Evolutionary conservation across 2,797 vertebrate species (phyloP).

Genomic region (Alfaro cultratus): DNA sequence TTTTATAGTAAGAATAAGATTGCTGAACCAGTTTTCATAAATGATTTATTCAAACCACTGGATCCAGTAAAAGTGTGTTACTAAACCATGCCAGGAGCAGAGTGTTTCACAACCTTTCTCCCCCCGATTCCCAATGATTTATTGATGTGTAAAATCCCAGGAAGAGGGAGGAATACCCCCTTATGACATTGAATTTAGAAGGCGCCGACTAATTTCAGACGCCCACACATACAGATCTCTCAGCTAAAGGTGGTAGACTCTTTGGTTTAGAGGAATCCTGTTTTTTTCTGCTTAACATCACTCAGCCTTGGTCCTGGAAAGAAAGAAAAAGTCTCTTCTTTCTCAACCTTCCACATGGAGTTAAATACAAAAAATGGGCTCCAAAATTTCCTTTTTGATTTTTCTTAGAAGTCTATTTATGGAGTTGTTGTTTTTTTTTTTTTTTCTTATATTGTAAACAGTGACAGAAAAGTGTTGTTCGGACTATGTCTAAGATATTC

Average conservation of each 20-base stretch:
- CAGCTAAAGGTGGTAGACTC: conserved; percentile 48
- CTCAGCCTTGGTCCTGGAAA: conserved; percentile 41
- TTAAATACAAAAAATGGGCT: neutral
- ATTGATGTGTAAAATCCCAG: conserved; percentile 47
- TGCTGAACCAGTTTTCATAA: conserved; percentile 35
- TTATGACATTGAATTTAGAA: conserved; percentile 42
- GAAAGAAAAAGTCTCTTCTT: conserved; percentile 32
- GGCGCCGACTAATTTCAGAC: conserved; percentile 41
- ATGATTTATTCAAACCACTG: conserved; percentile 36
- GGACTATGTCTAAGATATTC: neutral
- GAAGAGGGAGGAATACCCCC: conserved; percentile 54
- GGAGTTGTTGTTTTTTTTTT: conserved; percentile 16
- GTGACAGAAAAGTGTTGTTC: neutral
- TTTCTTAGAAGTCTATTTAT: conserved; percentile 15
- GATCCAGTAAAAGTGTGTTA: conserved; percentile 35
- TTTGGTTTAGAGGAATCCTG: conserved; percentile 67
- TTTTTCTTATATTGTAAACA: neutral
- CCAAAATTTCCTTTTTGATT: conserved; percentile 4
- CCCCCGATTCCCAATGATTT: conserved; percentile 35
- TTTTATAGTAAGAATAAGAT: conserved; percentile 9
- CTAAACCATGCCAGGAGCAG: conserved; percentile 26
- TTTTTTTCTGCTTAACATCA: conserved; percentile 69
- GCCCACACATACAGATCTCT: conserved; percentile 60
- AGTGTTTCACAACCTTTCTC: conserved; percentile 35
- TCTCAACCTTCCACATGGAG: conserved; percentile 25